phyloP scores from a whole-genome alignment of 2,888 invertebrate species.

The Gymnosoma rotundatum region DNA sequence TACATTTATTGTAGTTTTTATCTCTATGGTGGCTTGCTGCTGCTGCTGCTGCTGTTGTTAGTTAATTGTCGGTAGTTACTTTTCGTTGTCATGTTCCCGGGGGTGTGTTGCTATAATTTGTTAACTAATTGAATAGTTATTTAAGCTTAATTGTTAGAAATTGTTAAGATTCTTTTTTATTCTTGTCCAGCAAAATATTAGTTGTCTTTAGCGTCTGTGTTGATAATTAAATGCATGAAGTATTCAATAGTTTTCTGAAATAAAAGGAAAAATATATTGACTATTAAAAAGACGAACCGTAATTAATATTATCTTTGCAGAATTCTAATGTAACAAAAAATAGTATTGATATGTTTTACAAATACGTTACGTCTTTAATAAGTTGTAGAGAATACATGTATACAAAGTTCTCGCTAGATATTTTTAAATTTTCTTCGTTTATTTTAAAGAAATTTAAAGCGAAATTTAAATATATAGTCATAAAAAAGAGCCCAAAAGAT shows the following conservation, averaged over 20 bases:
- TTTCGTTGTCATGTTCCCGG: constrained; percentile 54
- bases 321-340: not conserved
- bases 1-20: constrained; percentile 29
- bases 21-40: constrained; percentile 8
- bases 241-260: constrained; percentile 49
- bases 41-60: constrained; percentile 14
- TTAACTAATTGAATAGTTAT: constrained; percentile 70
- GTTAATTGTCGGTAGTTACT: constrained; percentile 41
- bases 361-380: too few relatives aligned
- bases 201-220: not conserved
- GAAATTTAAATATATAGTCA: too few relatives aligned
- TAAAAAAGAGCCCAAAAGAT: too few relatives aligned
- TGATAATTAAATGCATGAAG: constrained; percentile 7
- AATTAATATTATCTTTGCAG: constrained; percentile 27
- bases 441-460: too few relatives aligned
- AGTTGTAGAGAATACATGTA: too few relatives aligned
- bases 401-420: too few relatives aligned
- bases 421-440: too few relatives aligned
- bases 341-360: too few relatives aligned
- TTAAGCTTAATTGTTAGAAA: constrained; percentile 67
- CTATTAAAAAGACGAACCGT: not conserved
- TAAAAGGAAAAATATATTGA: not conserved
- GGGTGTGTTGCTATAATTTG: constrained; percentile 67
- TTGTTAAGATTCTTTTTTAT: constrained; percentile 60
- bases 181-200: constrained; percentile 17